A percentile compares a stretch with the other conserved stretches of the same genome.
Conservation (phyloP, 2,888 invertebrate species). For the Octodonta nipae region DNA sequence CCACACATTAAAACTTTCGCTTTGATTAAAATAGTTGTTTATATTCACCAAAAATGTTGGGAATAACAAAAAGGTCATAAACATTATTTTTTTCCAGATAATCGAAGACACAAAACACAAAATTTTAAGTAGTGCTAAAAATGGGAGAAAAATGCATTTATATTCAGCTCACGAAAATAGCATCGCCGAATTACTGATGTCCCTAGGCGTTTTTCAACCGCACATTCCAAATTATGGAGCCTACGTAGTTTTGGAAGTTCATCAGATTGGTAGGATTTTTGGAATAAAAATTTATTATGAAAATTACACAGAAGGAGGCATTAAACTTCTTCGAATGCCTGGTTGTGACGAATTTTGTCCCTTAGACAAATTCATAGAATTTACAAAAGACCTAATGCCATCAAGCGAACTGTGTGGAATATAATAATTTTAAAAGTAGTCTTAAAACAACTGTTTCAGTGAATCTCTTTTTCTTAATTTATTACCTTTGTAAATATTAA, state of each 20-base stretch:
- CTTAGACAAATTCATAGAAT: constrained; percentile 14
- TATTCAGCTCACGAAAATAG: constrained; percentile 44
- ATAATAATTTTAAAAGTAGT: not conserved
- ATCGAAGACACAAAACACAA: constrained; percentile 14
- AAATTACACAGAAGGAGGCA: constrained; percentile 14
- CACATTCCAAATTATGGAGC: constrained; percentile 26
- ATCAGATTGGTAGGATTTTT: constrained; percentile 17
- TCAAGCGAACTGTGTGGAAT: constrained; percentile 2
- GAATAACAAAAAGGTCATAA: no score
- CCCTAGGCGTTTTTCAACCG: constrained; percentile 35
- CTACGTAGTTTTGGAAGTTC: constrained; percentile 23
- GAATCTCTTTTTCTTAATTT: no score
- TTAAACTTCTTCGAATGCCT: constrained; percentile 17
- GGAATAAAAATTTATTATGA: constrained; percentile 22
- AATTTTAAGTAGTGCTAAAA: constrained; percentile 7
- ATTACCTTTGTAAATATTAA: no score
- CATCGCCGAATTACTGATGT: constrained; percentile 34
- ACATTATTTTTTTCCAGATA: no score
- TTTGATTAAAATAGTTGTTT: no score
- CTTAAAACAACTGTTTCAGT: no score
- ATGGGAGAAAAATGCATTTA: constrained; percentile 18
- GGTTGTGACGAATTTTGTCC: constrained; percentile 19
- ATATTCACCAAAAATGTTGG: no score
- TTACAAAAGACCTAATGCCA: constrained; percentile 13
- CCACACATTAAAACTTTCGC: no score